phyloP scores from a whole-genome alignment of 2,888 invertebrate species.

The Nesidiocoris tenuis region DNA sequence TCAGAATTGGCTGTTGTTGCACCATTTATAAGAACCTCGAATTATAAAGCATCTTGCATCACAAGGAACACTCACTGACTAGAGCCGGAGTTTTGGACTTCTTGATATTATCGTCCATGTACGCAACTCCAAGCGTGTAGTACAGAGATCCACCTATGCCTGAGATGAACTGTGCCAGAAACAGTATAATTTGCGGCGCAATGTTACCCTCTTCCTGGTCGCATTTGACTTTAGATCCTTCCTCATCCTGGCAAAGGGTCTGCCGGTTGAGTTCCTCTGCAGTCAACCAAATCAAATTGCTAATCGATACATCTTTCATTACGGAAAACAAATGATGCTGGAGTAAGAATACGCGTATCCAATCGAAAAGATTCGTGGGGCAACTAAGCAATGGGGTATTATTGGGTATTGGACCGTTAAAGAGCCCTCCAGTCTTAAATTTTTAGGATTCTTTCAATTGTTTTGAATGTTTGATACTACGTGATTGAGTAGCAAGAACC shows the following conservation, averaged over 20 bases:
- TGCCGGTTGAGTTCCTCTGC: conserved; percentile 59
- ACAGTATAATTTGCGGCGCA: conserved; percentile 64
- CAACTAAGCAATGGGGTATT: too few relatives aligned
- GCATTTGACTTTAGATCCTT: conserved; percentile 55
- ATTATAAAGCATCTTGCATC: neutral
- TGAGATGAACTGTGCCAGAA: conserved; percentile 68
- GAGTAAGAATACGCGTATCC: too few relatives aligned
- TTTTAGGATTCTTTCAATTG: neutral
- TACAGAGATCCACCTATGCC: conserved; percentile 70
- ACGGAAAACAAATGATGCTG: too few relatives aligned
- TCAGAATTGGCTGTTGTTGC: too few relatives aligned
- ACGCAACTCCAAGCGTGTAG: conserved; percentile 68
- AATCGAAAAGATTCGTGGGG: too few relatives aligned
- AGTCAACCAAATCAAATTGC: too few relatives aligned
- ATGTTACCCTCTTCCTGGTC: conserved; percentile 59
- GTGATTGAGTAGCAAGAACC: too few relatives aligned
- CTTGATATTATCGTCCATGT: conserved; percentile 76
- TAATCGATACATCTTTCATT: too few relatives aligned
- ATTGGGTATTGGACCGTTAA: too few relatives aligned
- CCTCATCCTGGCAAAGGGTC: conserved; percentile 58
- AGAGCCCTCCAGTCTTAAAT: neutral
- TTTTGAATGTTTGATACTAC: too few relatives aligned
- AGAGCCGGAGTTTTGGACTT: conserved; percentile 71
- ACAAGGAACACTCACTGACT: conserved; percentile 59
- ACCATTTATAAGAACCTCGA: too few relatives aligned